These are phyloP conservation scores for Diglossa cyanea DNA, from an alignment of 2,797 vertebrate genomes.

Conservation along the genomic window DNA sequence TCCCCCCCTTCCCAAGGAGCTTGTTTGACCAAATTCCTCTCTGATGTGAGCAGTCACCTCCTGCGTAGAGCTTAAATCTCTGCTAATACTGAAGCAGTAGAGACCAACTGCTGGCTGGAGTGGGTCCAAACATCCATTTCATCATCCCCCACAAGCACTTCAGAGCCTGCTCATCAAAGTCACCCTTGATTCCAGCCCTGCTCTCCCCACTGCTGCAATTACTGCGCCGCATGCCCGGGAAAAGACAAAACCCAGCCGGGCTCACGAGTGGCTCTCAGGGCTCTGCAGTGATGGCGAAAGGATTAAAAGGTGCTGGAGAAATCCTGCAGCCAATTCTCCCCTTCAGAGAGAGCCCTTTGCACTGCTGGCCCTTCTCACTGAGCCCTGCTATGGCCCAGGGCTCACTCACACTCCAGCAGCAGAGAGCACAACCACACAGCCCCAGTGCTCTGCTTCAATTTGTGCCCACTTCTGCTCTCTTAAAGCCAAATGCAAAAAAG, in stretches of 20 bases:
- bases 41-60: neutral
- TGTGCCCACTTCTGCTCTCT: neutral
- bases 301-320: neutral
- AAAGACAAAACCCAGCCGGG: neutral
- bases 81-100: neutral
- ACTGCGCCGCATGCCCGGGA: accelerated
- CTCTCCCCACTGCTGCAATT: neutral
- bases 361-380: neutral
- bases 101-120: constrained; percentile 13
- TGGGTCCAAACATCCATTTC: neutral
- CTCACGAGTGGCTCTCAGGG: neutral
- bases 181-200: neutral
- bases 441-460: neutral
- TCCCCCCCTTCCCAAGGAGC: neutral
- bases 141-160: neutral
- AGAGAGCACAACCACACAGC: accelerated
- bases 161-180: neutral
- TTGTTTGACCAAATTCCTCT: neutral
- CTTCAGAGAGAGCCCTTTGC: neutral
- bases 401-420: accelerated
- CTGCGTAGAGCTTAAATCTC: neutral
- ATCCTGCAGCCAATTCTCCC: neutral
- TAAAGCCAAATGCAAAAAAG: neutral
- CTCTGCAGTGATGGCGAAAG: neutral
- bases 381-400: neutral